phyloP scores from a whole-genome alignment of 2,888 invertebrate genomes.

The Drosophila recens region DNA sequence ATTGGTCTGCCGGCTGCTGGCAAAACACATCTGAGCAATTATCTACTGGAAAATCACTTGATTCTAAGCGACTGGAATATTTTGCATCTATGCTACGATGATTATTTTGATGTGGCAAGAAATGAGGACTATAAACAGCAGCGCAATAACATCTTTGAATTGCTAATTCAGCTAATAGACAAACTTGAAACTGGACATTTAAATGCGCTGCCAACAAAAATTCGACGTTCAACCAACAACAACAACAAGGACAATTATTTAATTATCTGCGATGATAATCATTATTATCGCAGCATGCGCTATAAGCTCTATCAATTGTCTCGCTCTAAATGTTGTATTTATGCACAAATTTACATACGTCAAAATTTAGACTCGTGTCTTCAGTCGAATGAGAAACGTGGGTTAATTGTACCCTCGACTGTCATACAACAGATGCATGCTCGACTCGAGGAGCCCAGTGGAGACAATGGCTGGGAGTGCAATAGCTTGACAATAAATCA shows the following conservation, averaged over 20 bases:
- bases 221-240: background rate
- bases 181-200: conserved; percentile 13
- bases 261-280: conserved; percentile 84
- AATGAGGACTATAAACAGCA: conserved; percentile 56
- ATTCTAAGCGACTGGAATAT: conserved; percentile 51
- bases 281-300: conserved; percentile 84
- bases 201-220: conserved; percentile 7
- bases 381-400: no score
- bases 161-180: conserved; percentile 53
- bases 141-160: conserved; percentile 57
- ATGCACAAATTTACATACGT: conserved; percentile 77
- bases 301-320: conserved; percentile 80
- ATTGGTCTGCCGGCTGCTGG: conserved; percentile 83
- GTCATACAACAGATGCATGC: conserved; percentile 73
- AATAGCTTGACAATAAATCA: conserved; percentile 49
- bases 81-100: conserved; percentile 82
- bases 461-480: conserved; percentile 65
- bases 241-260: conserved; percentile 55
- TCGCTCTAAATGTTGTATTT: conserved; percentile 55
- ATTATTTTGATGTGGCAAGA: conserved; percentile 51
- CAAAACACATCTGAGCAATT: conserved; percentile 78
- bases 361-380: conserved; percentile 49
- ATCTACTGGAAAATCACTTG: conserved; percentile 45
- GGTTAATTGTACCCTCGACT: conserved; percentile 53
- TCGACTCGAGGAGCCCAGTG: conserved; percentile 67